A percentile compares a stretch with the other conserved stretches of the same genome.
Evolutionary conservation across 2,797 vertebrate genomes (phyloP).

Genomic region (Arrhamphus sclerolepis): DNA sequence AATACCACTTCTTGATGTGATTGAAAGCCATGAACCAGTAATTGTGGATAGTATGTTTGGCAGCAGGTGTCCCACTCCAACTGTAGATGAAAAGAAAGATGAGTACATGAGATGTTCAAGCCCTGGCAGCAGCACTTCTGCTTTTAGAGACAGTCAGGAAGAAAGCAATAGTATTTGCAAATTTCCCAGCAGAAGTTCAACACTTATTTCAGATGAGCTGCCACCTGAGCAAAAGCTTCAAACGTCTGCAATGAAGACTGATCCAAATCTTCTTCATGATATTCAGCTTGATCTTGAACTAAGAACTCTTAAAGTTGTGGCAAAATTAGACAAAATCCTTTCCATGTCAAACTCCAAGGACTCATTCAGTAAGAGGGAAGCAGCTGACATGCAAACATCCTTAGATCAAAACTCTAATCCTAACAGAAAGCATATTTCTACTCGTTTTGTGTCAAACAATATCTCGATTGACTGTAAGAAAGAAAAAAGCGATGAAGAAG

Average conservation of each 20-base stretch:
- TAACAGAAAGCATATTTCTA: conserved; percentile 6
- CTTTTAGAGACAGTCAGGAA: too few relatives aligned
- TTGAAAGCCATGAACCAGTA: conserved; percentile 19
- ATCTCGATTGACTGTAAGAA: conserved; percentile 11
- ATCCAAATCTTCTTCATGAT: neutral
- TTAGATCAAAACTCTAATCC: conserved; percentile 7
- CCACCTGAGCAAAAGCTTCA: conserved; percentile 10
- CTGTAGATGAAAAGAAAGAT: conserved; percentile 69
- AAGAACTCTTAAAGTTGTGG: conserved; percentile 50
- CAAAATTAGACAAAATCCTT: conserved; percentile 37
- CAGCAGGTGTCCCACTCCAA: conserved; percentile 70
- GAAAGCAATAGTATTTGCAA: too few relatives aligned
- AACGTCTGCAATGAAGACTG: neutral
- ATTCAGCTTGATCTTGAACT: conserved; percentile 43
- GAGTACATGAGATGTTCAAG: conserved; percentile 12
- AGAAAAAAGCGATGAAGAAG: conserved; percentile 6
- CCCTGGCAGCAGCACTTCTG: conserved; percentile 3
- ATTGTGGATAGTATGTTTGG: conserved; percentile 23
- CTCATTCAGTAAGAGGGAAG: conserved; percentile 11
- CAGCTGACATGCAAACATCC: neutral
- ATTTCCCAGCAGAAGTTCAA: conserved; percentile 13
- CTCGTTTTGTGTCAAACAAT: neutral
- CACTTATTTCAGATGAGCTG: conserved; percentile 23
- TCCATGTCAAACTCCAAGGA: conserved; percentile 18
- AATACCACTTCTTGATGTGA: conserved; percentile 18